Conservation (phyloP, 2,113 vertebrate species). For the Brienomyrus brachyistius region DNA sequence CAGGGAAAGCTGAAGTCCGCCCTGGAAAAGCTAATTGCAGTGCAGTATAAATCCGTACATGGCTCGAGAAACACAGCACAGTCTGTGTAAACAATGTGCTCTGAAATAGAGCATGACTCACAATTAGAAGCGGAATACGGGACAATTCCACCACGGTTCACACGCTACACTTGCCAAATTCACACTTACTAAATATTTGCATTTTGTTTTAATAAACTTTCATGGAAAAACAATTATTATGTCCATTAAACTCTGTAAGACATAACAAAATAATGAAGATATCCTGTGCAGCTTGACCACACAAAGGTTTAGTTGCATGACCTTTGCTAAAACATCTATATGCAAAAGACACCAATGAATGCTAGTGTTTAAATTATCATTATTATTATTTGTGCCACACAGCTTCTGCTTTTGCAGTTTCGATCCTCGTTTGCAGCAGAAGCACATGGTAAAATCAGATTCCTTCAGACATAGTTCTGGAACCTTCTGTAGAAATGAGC, state of each 20-base stretch:
- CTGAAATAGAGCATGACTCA: not conserved
- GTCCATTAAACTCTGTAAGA: not conserved
- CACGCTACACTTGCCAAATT: not conserved
- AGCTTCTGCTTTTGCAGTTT: not conserved
- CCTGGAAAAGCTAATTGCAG: not conserved
- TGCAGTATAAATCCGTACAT: not conserved
- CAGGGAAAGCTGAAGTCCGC: not conserved
- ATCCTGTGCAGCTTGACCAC: not conserved
- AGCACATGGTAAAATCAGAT: not conserved
- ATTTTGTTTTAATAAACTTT: not conserved
- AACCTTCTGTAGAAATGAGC: not conserved
- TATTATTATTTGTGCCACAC: not conserved
- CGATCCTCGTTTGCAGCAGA: not conserved
- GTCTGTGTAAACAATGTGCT: not conserved
- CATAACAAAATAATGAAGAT: not conserved
- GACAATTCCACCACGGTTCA: not conserved
- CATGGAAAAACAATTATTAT: not conserved
- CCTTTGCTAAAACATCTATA: not conserved
- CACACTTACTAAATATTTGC: not conserved
- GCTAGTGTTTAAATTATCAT: not conserved
- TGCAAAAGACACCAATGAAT: not conserved
- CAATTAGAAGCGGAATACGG: not conserved
- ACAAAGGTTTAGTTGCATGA: not conserved
- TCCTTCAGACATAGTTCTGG: not conserved
- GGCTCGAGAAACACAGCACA: not conserved